Percentiles rank a stretch among this genome's conserved stretches.
These are phyloP conservation scores for Grammomys dolichurus DNA, from an alignment of 2,113 vertebrate genomes.

Conservation along the genomic window DNA sequence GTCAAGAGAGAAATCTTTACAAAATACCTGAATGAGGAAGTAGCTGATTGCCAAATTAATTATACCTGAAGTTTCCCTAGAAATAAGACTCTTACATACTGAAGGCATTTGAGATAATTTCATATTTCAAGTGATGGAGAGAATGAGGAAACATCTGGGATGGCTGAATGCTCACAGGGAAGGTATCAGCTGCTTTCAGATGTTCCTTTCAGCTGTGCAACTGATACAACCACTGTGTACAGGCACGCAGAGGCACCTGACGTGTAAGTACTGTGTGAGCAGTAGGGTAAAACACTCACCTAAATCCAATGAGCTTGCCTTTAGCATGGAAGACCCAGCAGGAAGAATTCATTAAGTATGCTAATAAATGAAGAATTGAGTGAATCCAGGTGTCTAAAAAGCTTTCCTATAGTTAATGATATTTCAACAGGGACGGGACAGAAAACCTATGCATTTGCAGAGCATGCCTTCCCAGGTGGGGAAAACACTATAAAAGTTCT, in stretches of 20 bases:
- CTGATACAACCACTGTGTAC: neutral
- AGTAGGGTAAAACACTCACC: neutral
- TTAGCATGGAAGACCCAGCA: neutral
- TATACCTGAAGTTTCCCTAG: neutral
- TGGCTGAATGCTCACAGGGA: neutral
- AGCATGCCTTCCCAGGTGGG: neutral
- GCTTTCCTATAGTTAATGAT: neutral
- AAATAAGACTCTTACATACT: neutral
- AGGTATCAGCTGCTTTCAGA: neutral
- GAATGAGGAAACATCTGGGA: neutral
- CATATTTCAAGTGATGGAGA: neutral
- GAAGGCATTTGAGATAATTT: neutral
- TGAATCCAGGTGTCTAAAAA: neutral
- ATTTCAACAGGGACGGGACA: neutral
- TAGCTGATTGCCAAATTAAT: neutral
- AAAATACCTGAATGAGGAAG: neutral
- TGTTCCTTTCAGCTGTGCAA: neutral
- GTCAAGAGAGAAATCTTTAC: neutral
- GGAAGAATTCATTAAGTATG: neutral
- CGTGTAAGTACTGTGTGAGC: neutral
- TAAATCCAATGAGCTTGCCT: neutral
- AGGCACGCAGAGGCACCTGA: neutral
- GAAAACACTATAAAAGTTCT: neutral
- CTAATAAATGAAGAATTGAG: neutral
- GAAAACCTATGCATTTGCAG: neutral